A percentile compares a stretch with the other conserved stretches of the same genome.
Conservation (phyloP, 2,113 vertebrate genomes). For the Ammodytes marinus region DNA sequence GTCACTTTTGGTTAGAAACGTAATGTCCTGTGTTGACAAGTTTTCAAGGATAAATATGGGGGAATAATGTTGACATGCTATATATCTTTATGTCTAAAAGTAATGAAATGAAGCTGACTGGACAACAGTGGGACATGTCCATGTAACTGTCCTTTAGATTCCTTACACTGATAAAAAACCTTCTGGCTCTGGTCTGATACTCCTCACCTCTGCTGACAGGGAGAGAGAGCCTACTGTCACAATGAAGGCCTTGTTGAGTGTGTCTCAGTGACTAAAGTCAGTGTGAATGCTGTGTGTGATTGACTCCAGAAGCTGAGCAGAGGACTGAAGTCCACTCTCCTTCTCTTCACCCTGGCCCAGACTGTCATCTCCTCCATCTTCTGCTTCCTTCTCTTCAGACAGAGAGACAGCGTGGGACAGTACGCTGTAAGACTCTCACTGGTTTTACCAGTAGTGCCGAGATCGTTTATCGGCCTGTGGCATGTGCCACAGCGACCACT, state of each 20-base stretch:
- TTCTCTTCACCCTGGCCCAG: constrained; percentile 75
- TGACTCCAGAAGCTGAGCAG: constrained; percentile 69
- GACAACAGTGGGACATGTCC: background rate
- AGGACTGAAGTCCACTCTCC: constrained; percentile 76
- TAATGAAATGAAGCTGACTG: background rate
- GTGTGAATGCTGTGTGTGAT: background rate
- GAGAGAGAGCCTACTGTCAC: background rate
- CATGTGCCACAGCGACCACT: too few relatives aligned
- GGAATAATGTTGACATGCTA: background rate
- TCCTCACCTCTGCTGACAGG: background rate
- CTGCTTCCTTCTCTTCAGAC: constrained; percentile 67
- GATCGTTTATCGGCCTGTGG: too few relatives aligned
- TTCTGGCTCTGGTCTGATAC: background rate
- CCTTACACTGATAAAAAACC: background rate
- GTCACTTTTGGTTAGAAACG: too few relatives aligned
- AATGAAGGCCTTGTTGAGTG: background rate
- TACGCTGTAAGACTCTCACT: constrained; percentile 73
- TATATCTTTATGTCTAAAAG: background rate
- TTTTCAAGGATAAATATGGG: too few relatives aligned
- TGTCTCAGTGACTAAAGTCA: background rate
- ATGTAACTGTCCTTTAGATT: background rate
- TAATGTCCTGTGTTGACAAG: too few relatives aligned
- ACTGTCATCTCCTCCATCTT: constrained; percentile 63
- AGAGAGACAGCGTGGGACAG: constrained; percentile 52
- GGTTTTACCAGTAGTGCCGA: too few relatives aligned